Base-by-base conservation (phyloP, 2,888 invertebrate species). In the Beris morrisii region DNA sequence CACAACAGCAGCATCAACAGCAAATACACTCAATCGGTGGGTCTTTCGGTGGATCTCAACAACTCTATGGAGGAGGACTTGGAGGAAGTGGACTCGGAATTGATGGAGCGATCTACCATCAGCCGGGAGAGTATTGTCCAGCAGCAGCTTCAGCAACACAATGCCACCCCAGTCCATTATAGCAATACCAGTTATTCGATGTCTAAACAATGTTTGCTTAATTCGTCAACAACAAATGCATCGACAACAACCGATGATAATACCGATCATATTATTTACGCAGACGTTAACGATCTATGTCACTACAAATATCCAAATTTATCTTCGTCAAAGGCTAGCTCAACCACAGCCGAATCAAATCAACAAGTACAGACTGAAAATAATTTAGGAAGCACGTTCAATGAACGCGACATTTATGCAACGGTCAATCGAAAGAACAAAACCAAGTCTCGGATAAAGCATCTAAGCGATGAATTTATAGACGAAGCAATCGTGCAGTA, bases 71-170 rank as follows among this genome's bases (percentile, higher is more conserved):
- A 83, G 54, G 80, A 74, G 75, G 74, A 73, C 71, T 73, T 69
- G 75, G 71, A 71, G 75, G 75, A 77, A 79, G 78, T 73, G 80
- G 79, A 79, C 76, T 79, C 79, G 79, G 80, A 79, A 76, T 79
- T 79, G 79, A 80, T 78, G 77, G 82, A 81, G 50, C 61, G 61
- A 77, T 83, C 83, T 75, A 83, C 83, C 81, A 82, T 75, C 82
- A 83, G 78, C 79, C 84, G 81, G 81, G 83, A 77, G 80, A 81
- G 73, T 79, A 77, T 77, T 78, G 78, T 75, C 78, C 78, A 75
- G 74, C 80, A 75, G 76, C 77, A 77, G 70, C 79, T 75, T 75
- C 75, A 76, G 78, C 76, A 54, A 58, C 70, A 61, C 54, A 69
- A 67, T 70, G 70, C 72, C 79, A 79, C 75, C 72, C 81, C 77